phyloP scores from a whole-genome alignment of 2,797 vertebrate genomes.

The Salarias fasciatus region DNA sequence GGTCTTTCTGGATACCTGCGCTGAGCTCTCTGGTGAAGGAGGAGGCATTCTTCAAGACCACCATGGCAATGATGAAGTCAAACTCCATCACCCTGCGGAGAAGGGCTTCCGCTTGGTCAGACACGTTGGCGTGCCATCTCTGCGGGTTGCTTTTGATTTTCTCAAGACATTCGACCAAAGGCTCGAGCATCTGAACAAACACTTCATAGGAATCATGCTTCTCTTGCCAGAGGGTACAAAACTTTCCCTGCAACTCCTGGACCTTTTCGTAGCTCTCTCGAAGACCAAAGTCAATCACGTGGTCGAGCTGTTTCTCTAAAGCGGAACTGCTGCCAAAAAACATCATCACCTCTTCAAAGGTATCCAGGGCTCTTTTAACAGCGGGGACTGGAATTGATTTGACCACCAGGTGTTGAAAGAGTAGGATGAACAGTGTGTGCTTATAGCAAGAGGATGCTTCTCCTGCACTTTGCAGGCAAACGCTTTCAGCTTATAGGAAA shows the following conservation, averaged over 20 bases:
- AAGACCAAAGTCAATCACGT: constrained; percentile 81
- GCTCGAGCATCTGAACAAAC: constrained; percentile 86
- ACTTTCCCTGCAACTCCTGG: constrained; percentile 83
- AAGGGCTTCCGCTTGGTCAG: constrained; percentile 77
- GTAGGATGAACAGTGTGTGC: constrained; percentile 85
- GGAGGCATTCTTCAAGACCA: constrained; percentile 83
- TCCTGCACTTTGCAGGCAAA: constrained; percentile 87
- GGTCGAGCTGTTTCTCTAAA: constrained; percentile 83
- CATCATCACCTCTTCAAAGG: constrained; percentile 81
- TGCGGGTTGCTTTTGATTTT: constrained; percentile 82
- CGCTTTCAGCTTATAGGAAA: constrained; percentile 85
- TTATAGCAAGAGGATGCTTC: constrained; percentile 85
- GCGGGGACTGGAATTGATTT: constrained; percentile 82
- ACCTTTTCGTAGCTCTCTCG: constrained; percentile 86
- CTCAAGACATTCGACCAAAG: constrained; percentile 82
- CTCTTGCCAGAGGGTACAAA: constrained; percentile 82
- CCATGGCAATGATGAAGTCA: constrained; percentile 86
- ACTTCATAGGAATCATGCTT: constrained; percentile 86
- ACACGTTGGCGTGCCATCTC: constrained; percentile 75
- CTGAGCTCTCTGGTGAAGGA: constrained; percentile 86
- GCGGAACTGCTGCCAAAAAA: constrained; percentile 78
- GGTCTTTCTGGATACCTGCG: constrained; percentile 85
- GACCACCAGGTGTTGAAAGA: constrained; percentile 89
- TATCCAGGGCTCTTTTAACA: constrained; percentile 82
- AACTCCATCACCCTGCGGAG: constrained; percentile 81